Evolutionary conservation across 2,113 vertebrate species (phyloP), one percentile per base, ranked within the genome.

Genomic region (Micromys minutus): DNA sequence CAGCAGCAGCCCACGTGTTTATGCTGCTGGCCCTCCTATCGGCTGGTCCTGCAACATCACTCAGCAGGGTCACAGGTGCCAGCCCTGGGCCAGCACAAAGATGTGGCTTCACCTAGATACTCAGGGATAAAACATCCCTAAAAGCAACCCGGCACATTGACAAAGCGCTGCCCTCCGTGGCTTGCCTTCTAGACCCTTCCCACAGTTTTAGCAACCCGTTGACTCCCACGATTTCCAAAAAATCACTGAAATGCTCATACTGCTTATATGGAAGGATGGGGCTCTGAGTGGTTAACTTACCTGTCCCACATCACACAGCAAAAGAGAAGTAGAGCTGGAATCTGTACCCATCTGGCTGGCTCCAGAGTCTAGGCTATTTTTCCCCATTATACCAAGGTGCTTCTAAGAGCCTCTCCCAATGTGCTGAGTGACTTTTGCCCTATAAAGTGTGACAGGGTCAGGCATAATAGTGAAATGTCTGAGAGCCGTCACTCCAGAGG

Each of bases 61-160:
- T 95, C 95, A 85, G 42, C 93, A 69, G 42, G 42, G 52, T 57
- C 75, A 77, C 96, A 85, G 95, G 91, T 87, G 83, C 86, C 50
- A 75, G 93, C 89, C 91, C 26, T 81, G 72, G 42, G 94, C 84
- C 79, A 55, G 69, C 24, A 36, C 85, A 83, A 61, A 86, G 86
- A 96, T 26, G 15, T 96, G 96, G 92, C 75, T 90, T 96, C 80
- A 84, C 94, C 90, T 86, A 90, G 96, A 81, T 67, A 96, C 96
- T 83, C 63, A 59, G 88, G 34, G 80, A 90, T 42, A 93, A 86
- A 47, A 96, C 91, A 7, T 95, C 57, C 90, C 89, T 9, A 77
- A 94, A 21, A 24, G 59, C 59, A 45, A 8, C 50, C 42, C 63
- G 4, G 13, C 39, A 50, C 42, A 8, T 52, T 55, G 22, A 86